Evolutionary conservation across 2,888 invertebrate genomes (phyloP).

Genomic region (Helleia helle): DNA sequence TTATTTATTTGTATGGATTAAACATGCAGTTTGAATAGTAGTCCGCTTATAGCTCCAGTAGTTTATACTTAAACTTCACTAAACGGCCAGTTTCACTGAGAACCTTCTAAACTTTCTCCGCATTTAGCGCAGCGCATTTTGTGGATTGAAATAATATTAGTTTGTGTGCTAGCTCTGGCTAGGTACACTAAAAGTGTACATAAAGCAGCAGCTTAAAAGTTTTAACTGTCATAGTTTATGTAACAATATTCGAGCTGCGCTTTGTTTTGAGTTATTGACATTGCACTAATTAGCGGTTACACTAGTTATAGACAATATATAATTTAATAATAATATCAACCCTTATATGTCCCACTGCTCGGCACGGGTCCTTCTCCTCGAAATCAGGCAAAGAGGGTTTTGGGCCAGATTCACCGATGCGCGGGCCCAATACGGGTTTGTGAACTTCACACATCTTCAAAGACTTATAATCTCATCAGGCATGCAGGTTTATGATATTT

Average conservation of each 20-base stretch:
- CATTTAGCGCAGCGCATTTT: conserved; percentile 40
- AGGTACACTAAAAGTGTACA: background rate
- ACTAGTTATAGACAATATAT: too few species aligned
- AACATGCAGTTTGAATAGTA: conserved; percentile 43
- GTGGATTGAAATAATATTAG: conserved; percentile 43
- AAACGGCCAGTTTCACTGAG: conserved; percentile 52
- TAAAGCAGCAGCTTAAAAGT: conserved; percentile 1
- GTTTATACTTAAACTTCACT: conserved; percentile 59
- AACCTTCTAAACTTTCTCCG: conserved; percentile 50
- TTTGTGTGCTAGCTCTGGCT: conserved; percentile 31
- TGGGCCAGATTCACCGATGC: too few species aligned
- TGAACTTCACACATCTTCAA: too few species aligned
- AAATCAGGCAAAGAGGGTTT: too few species aligned
- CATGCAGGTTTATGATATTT: too few species aligned
- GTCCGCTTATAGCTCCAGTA: conserved; percentile 33
- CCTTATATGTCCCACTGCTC: too few species aligned
- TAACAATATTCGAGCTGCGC: background rate
- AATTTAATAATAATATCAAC: too few species aligned
- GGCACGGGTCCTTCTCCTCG: too few species aligned
- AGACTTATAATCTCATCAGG: too few species aligned
- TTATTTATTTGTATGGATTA: conserved; percentile 59
- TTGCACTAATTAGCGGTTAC: too few species aligned
- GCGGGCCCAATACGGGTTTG: too few species aligned
- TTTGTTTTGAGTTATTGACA: background rate
- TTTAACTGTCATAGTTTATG: conserved; percentile 5